phyloP scores from a whole-genome alignment of 1,140 invertebrate species.

The Belonocnema kinseyi region DNA sequence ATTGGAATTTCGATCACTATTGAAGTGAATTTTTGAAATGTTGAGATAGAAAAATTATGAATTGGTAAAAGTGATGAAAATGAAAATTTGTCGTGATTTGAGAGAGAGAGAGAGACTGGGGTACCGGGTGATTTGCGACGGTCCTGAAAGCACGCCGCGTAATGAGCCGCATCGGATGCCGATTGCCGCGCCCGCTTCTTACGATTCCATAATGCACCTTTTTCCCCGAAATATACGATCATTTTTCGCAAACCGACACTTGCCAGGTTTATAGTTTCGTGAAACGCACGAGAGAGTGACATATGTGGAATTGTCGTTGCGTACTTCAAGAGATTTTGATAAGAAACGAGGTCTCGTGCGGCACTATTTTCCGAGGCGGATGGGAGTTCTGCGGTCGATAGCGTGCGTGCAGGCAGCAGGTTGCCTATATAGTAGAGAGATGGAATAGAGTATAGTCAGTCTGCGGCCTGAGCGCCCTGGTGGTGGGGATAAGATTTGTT shows the following conservation, averaged over 20 bases:
- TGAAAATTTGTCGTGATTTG: too few species aligned
- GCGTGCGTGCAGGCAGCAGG: background rate
- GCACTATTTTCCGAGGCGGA: slow-evolving; percentile 43
- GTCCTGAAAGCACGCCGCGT: slow-evolving; percentile 35
- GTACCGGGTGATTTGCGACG: slow-evolving; percentile 12
- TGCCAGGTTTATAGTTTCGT: background rate
- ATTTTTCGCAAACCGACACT: background rate
- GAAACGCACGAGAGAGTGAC: background rate
- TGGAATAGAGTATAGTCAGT: too few species aligned
- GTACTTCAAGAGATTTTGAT: slow-evolving; percentile 58
- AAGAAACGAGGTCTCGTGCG: slow-evolving; percentile 10
- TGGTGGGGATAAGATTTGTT: background rate
- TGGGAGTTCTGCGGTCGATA: slow-evolving; percentile 38
- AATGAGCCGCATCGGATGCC: slow-evolving; percentile 50
- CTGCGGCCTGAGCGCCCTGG: background rate
- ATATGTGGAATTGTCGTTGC: slow-evolving; percentile 49
- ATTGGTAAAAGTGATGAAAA: too few species aligned
- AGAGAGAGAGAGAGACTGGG: too few species aligned
- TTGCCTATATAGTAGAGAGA: background rate
- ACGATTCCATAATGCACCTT: slow-evolving; percentile 54
- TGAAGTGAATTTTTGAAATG: too few species aligned
- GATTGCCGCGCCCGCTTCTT: slow-evolving; percentile 55
- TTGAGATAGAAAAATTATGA: too few species aligned
- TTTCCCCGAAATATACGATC: slow-evolving; percentile 51
- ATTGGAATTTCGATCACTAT: too few species aligned